phyloP scores from a whole-genome alignment of 2,797 vertebrate species.

The Tragopan temminckii region DNA sequence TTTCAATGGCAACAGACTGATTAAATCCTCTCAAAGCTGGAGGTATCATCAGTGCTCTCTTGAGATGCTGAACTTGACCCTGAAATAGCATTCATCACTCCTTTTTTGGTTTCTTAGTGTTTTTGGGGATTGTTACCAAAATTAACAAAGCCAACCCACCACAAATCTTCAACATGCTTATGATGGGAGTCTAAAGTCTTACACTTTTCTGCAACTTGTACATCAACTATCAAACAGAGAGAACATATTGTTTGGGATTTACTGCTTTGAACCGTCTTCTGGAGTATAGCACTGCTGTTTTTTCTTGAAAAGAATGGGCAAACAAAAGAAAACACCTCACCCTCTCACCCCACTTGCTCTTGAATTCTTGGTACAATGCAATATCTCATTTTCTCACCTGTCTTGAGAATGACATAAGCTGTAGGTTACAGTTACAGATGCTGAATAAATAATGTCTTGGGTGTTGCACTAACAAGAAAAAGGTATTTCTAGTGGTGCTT shows the following conservation, averaged over 20 bases:
- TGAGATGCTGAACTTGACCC: neutral
- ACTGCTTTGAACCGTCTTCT: neutral
- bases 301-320: neutral
- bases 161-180: accelerated
- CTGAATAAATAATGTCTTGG: neutral
- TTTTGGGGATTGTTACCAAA: neutral
- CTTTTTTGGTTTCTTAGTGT: neutral
- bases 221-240: neutral
- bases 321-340: neutral
- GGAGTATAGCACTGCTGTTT: neutral
- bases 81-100: neutral
- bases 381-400: neutral
- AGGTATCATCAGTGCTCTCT: neutral
- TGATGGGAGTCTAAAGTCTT: neutral
- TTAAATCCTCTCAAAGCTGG: neutral
- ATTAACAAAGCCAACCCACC: neutral
- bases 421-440: neutral
- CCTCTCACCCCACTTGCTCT: neutral
- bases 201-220: neutral
- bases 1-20: neutral
- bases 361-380: neutral
- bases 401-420: neutral
- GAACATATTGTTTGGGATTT: neutral
- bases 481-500: neutral
- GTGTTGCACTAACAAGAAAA: neutral